Evolutionary conservation across 2,113 vertebrate genomes (phyloP).

Genomic region (Hystrix brachyura): DNA sequence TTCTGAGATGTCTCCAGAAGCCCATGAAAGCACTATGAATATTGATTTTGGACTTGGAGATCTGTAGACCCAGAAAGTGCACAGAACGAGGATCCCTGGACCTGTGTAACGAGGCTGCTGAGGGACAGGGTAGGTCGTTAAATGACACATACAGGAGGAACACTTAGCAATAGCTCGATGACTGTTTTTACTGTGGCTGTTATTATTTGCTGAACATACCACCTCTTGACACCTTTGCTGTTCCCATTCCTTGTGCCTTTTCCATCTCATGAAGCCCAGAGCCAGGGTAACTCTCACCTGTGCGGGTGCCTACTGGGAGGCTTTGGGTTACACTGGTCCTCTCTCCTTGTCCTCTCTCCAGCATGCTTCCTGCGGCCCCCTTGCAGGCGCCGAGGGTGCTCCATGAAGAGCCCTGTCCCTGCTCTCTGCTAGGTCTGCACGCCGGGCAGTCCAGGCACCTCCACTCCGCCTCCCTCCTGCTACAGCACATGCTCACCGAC

Average conservation of each 20-base stretch:
- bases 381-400: background rate
- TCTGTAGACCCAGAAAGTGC: background rate
- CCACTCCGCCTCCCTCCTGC: background rate
- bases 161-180: background rate
- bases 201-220: background rate
- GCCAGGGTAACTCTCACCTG: background rate
- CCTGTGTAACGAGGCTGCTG: background rate
- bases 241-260: background rate
- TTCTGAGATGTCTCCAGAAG: background rate
- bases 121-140: background rate
- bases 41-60: background rate
- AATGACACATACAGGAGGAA: background rate
- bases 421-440: rapidly evolving
- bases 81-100: background rate
- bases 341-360: too few relatives aligned
- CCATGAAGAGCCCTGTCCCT: background rate
- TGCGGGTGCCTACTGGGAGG: background rate
- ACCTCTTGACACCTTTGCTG: background rate
- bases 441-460: background rate
- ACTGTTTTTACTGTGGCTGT: rapidly evolving
- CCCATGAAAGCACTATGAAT: rapidly evolving
- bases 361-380: background rate
- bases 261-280: background rate
- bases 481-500: background rate
- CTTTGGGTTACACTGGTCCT: background rate